Evolutionary conservation across 2,888 invertebrate species (phyloP).

Genomic region (Andrena trimmerana): DNA sequence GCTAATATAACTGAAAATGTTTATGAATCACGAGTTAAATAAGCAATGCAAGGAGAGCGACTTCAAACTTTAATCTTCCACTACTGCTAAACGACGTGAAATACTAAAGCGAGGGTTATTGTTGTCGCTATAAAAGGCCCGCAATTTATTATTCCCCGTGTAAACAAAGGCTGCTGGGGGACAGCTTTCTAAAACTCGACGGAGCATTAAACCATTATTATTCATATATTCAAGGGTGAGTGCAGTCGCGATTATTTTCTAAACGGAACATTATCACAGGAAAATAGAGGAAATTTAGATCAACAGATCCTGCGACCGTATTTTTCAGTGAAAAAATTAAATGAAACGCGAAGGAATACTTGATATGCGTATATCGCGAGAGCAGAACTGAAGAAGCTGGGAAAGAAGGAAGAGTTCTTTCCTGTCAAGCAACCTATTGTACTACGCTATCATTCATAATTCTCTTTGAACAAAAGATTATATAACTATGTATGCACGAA

Average conservation of each 20-base stretch:
- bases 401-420: no score
- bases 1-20: not conserved
- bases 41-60: not conserved
- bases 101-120: slow-evolving; percentile 33
- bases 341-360: not conserved
- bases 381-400: no score
- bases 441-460: no score
- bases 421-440: no score
- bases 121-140: slow-evolving; percentile 34
- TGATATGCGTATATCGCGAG: not conserved
- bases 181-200: slow-evolving; percentile 26
- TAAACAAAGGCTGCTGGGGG: slow-evolving; percentile 36
- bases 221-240: slow-evolving; percentile 19
- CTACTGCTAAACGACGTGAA: slow-evolving; percentile 12
- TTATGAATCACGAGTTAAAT: not conserved
- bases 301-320: not conserved
- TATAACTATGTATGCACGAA: no score
- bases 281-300: not conserved
- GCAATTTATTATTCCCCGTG: slow-evolving; percentile 37
- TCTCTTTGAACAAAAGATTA: no score
- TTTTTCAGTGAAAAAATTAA: not conserved
- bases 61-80: slow-evolving; percentile 22
- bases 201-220: slow-evolving; percentile 40
- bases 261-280: slow-evolving; percentile 16
- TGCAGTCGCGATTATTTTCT: slow-evolving; percentile 27